A percentile compares a stretch with the other conserved stretches of the same genome.
Evolutionary conservation across 2,888 invertebrate genomes (phyloP).

Genomic region (Smittia sp.): DNA sequence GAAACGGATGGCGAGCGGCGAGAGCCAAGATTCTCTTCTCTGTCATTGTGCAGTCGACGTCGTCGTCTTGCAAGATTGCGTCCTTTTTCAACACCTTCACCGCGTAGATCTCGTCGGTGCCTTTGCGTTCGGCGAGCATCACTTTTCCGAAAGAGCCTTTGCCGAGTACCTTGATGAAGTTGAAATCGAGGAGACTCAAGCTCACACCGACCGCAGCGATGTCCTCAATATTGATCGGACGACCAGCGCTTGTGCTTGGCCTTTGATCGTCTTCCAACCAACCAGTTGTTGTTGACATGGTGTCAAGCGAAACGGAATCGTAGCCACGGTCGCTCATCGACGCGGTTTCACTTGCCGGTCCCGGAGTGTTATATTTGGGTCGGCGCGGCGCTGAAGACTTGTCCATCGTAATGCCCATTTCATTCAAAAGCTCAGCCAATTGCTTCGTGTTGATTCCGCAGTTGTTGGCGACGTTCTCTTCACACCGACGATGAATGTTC

Average conservation of each 20-base stretch:
- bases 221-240: conserved; percentile 46
- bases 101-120: conserved; percentile 85
- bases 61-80: conserved; percentile 97
- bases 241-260: conserved; percentile 44
- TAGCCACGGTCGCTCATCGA: conserved; percentile 53
- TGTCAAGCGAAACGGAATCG: conserved; percentile 43
- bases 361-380: conserved; percentile 57
- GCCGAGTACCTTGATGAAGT: conserved; percentile 97
- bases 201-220: conserved; percentile 52
- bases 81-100: conserved; percentile 94
- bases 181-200: conserved; percentile 82
- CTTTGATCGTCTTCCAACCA: conserved; percentile 42
- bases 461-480: conserved; percentile 98
- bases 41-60: conserved; percentile 98
- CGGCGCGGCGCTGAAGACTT: conserved; percentile 69
- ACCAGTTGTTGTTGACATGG: conserved; percentile 19
- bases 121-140: conserved; percentile 93
- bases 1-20: conserved; percentile 97
- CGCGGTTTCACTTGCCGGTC: conserved; percentile 53
- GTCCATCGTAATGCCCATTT: conserved; percentile 87
- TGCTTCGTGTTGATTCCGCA: conserved; percentile 97
- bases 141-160: conserved; percentile 99
- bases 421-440: conserved; percentile 90
- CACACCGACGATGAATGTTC: conserved; percentile 98
- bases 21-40: conserved; percentile 95